phyloP scores from a whole-genome alignment of 2,888 invertebrate species.

The Cerastis leucographa region DNA sequence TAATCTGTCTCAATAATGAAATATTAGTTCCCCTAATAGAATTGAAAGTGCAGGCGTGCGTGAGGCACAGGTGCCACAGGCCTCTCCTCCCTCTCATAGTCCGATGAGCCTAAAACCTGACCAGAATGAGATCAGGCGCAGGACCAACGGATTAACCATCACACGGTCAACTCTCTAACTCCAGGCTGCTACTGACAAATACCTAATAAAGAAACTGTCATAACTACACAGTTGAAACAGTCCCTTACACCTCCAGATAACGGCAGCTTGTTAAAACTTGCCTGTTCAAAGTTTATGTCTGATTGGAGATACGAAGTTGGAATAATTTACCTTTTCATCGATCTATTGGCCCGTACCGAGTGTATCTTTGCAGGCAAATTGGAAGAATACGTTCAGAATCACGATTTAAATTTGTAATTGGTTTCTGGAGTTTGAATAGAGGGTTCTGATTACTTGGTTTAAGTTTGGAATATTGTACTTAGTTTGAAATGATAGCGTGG shows the following conservation, averaged over 20 bases:
- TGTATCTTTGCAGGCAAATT: conserved; percentile 52
- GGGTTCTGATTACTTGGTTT: conserved; percentile 13
- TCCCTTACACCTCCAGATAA: conserved; percentile 29
- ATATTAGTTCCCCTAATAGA: neutral
- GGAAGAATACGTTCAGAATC: conserved; percentile 36
- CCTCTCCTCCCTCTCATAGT: neutral
- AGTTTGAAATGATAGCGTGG: neutral
- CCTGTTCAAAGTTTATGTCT: conserved; percentile 52
- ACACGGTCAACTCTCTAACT: neutral
- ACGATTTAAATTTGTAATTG: conserved; percentile 39
- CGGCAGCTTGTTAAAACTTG: conserved; percentile 59
- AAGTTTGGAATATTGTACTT: conserved; percentile 17
- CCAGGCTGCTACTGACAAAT: neutral
- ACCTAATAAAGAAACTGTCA: conserved; percentile 1
- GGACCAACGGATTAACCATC: neutral
- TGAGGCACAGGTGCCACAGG: neutral
- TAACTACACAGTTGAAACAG: neutral
- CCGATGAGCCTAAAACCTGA: neutral
- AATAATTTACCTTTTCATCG: conserved; percentile 59
- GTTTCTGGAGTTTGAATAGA: conserved; percentile 23
- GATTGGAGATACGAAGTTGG: conserved; percentile 57
- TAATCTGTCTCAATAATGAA: neutral
- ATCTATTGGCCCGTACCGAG: conserved; percentile 39
- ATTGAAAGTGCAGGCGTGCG: neutral
- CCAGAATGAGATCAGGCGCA: neutral